phyloP scores from a whole-genome alignment of 2,888 invertebrate species.

The Urechis unicinctus region DNA sequence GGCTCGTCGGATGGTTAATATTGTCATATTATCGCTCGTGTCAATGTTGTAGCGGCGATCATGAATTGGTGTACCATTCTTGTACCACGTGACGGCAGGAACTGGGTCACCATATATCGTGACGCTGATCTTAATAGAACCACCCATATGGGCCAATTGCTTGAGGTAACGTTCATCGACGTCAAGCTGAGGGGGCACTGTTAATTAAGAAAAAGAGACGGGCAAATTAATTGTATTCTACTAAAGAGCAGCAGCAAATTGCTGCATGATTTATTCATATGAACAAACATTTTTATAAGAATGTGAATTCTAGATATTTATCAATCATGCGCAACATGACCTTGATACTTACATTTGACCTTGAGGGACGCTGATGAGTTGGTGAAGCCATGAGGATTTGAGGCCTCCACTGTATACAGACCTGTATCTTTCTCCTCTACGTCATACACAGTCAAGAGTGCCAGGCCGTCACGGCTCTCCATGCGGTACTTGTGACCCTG shows the following conservation, averaged over 20 bases:
- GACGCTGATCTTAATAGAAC: constrained; percentile 17
- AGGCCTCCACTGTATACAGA: constrained; percentile 24
- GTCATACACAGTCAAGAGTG: constrained; percentile 59
- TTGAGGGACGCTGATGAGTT: constrained; percentile 18
- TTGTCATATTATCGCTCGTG: constrained; percentile 53
- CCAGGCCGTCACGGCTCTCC: constrained; percentile 22
- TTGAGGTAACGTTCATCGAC: constrained; percentile 17
- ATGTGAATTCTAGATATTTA: too few species aligned
- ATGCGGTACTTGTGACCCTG: constrained; percentile 31
- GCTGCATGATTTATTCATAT: too few species aligned
- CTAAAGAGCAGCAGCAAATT: not conserved
- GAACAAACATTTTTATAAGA: too few species aligned
- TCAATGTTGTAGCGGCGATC: constrained; percentile 54
- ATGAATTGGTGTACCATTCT: constrained; percentile 18
- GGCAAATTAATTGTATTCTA: not conserved
- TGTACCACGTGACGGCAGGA: constrained; percentile 19
- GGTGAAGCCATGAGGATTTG: constrained; percentile 25
- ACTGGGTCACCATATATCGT: constrained; percentile 20
- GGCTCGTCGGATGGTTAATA: constrained; percentile 54
- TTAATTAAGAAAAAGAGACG: constrained; percentile 1
- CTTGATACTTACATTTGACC: constrained; percentile 19
- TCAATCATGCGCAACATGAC: too few species aligned
- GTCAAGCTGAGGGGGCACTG: constrained; percentile 22
- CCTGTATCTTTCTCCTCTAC: constrained; percentile 23
- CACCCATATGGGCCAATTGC: constrained; percentile 15